These are phyloP conservation scores for Papilio polyxenes DNA, from an alignment of 1,140 invertebrate species.

Conservation along the genomic window DNA sequence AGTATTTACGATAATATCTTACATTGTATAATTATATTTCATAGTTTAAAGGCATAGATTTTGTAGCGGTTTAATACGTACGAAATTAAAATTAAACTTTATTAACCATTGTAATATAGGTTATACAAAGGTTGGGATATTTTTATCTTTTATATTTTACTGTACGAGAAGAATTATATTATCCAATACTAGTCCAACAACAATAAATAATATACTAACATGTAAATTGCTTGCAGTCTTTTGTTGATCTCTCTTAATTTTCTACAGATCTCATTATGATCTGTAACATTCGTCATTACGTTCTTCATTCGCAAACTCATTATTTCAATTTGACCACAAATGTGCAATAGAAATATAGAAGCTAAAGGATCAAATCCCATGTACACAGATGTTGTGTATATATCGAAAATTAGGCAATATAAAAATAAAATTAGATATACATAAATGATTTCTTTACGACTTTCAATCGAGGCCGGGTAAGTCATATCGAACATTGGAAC, in stretches of 20 bases:
- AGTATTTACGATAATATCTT: no score
- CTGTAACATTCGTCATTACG: constrained; percentile 40
- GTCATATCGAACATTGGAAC: constrained; percentile 51
- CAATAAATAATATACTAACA: constrained; percentile 42
- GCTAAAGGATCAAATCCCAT: constrained; percentile 55
- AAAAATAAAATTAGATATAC: constrained; percentile 44
- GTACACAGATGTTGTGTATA: constrained; percentile 48
- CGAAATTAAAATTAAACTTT: no score
- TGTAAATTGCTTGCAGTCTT: constrained; percentile 56
- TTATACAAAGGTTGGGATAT: no score
- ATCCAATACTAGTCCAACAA: neutral
- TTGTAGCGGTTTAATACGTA: no score
- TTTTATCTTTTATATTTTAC: no score
- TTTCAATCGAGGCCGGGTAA: constrained; percentile 47
- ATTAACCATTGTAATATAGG: no score
- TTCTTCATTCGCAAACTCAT: constrained; percentile 44
- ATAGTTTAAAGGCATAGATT: no score
- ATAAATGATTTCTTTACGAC: constrained; percentile 42
- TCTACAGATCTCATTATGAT: neutral
- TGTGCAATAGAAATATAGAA: constrained; percentile 54
- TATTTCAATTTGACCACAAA: constrained; percentile 53
- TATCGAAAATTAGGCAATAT: constrained; percentile 43
- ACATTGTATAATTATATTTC: no score
- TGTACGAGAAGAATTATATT: neutral
- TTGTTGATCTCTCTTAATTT: constrained; percentile 41